These are phyloP conservation scores for Chloroclysta siterata DNA, from an alignment of 2,888 invertebrate genomes.

Conservation along the genomic window DNA sequence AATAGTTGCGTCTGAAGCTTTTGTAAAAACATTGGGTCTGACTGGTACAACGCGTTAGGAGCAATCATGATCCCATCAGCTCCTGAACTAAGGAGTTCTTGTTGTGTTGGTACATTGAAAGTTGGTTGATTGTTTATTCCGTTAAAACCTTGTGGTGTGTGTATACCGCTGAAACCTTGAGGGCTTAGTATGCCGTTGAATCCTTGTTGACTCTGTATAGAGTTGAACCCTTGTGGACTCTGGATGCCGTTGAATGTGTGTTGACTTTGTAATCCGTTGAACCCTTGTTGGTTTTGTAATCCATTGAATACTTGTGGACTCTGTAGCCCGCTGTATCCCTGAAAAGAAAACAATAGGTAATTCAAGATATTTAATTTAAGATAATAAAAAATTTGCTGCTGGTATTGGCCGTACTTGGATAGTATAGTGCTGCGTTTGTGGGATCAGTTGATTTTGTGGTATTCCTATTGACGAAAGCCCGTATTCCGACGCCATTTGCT, in stretches of 20 bases:
- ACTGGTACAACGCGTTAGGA: conserved; percentile 78
- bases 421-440: conserved; percentile 65
- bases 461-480: conserved; percentile 73
- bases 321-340: conserved; percentile 24
- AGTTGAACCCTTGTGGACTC: conserved; percentile 15
- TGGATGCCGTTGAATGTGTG: conserved; percentile 20
- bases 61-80: conserved; percentile 70
- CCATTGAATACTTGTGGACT: conserved; percentile 22
- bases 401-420: conserved; percentile 56
- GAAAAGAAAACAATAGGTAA: conserved; percentile 2
- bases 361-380: conserved; percentile 1
- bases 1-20: conserved; percentile 72
- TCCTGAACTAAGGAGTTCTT: conserved; percentile 65
- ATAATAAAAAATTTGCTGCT: background rate
- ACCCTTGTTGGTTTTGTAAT: conserved; percentile 12
- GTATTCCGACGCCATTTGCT: conserved; percentile 72
- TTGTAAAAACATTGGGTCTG: conserved; percentile 78
- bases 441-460: conserved; percentile 68
- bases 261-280: conserved; percentile 17
- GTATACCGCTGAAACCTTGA: conserved; percentile 27
- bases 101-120: conserved; percentile 59
- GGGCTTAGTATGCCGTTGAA: conserved; percentile 27
- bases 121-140: conserved; percentile 44
- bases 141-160: conserved; percentile 50
- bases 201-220: conserved; percentile 18